Conservation (phyloP, 1,140 invertebrate species). For the Lucilia sericata region DNA sequence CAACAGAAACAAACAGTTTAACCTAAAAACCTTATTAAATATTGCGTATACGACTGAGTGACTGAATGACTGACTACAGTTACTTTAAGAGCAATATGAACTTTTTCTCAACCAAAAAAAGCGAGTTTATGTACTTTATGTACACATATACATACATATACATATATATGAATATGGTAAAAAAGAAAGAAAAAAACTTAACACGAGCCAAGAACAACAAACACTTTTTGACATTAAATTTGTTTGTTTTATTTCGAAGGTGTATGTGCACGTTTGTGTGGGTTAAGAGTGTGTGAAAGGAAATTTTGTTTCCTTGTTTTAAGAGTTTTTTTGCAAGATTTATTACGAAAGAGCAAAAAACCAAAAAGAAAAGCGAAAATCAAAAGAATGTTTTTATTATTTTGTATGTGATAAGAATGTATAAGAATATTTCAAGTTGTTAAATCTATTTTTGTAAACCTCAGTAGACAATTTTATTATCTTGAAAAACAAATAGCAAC, state of each 20-base stretch:
- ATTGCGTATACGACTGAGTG: constrained; percentile 5
- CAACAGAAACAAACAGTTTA: constrained; percentile 25
- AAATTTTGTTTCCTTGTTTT: not conserved
- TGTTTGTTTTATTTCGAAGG: no score
- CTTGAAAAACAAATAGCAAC: not conserved
- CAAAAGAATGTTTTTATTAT: not conserved
- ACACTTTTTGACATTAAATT: no score
- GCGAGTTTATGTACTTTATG: no score
- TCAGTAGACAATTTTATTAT: constrained; percentile 17
- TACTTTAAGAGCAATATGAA: not conserved
- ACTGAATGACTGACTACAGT: not conserved
- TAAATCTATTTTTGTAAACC: not conserved
- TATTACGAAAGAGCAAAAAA: not conserved
- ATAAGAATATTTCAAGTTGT: not conserved
- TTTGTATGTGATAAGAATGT: constrained; percentile 18
- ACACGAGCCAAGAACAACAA: no score
- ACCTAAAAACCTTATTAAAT: not conserved
- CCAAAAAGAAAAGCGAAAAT: not conserved
- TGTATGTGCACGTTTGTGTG: no score
- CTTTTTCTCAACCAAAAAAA: not conserved
- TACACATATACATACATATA: not conserved
- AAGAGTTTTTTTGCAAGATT: not conserved
- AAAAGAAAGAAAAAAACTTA: no score
- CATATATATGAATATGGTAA: no score
- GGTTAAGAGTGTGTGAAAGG: no score